Evolutionary conservation across 1,140 invertebrate species (phyloP), one percentile per base, ranked within the genome.

Genomic region (Ericerus pela): DNA sequence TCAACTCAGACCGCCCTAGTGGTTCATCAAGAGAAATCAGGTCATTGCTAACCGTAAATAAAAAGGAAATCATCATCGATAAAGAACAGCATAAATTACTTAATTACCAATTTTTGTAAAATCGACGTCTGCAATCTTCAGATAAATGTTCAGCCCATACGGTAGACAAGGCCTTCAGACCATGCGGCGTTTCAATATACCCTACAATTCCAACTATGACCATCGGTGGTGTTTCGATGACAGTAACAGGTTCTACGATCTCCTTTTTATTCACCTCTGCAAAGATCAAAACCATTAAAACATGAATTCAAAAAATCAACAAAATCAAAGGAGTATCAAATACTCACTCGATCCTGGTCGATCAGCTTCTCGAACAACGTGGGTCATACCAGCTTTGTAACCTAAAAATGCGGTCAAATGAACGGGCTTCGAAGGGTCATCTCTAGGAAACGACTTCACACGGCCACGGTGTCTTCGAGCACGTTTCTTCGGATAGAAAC

Each of bases 331-430:
- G 33, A 29, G 14, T 1, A n/a, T 0, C 12, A 36, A 51, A 18
- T 54, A 83, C 89, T 85, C 75, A 96, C 92, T 98, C 73, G 94
- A 98, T 58, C 96, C 96, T 68, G 94, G 95, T 75, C 95, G 84
- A 73, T 99, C 95, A 51, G 96, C 93, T 76, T 99, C 96, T 66
- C 96, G 79, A 2, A 99, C 89, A 71, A 99, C 88, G 70, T 99
- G 96, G 62, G 95, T 97, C 96, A 99, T 99, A 69, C 96, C 96
- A 70, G 96, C 94, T 72, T 99, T 99, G 72, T 97, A 99, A 43
- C 86, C 92, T 61, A 99, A 79, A 71, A 99, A 99, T 55, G 94
- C 88, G 5, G 96, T 99, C 31, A 99, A 75, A 76, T 99, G 96
- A 4, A 98, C 89, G 29, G 96, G 96, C 70, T 98, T 98, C n/a